phyloP scores from a whole-genome alignment of 2,797 vertebrate species.

The Sparidentex hasta region DNA sequence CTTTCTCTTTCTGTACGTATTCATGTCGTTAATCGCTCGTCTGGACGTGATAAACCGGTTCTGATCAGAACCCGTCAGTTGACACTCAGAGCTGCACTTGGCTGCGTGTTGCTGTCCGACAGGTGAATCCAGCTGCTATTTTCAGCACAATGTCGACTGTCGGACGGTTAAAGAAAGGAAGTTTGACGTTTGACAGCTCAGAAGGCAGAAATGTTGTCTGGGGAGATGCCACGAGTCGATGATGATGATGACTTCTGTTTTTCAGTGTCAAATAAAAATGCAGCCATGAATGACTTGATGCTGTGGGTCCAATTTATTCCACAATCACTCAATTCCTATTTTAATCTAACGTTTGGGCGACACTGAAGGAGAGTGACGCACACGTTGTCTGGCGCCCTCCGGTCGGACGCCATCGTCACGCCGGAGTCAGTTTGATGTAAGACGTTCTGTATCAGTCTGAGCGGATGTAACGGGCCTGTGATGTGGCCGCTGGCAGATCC shows the following conservation, averaged over 20 bases:
- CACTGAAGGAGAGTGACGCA: too few species aligned
- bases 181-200: background rate
- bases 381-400: too few species aligned
- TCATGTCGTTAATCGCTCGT: too few species aligned
- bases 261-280: background rate
- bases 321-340: background rate
- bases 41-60: background rate
- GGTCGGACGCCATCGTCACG: too few species aligned
- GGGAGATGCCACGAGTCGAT: too few species aligned
- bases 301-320: background rate
- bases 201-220: conserved; percentile 29
- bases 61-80: background rate
- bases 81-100: background rate
- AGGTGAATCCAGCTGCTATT: conserved; percentile 31
- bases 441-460: too few species aligned
- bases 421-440: too few species aligned
- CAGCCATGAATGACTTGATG: background rate
- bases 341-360: too few species aligned
- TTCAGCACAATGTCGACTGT: background rate
- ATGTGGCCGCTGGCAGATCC: too few species aligned
- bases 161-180: background rate
- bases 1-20: background rate
- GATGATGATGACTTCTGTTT: background rate
- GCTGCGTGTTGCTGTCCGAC: conserved; percentile 19
- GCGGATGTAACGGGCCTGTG: too few species aligned